phyloP scores from a whole-genome alignment of 2,797 vertebrate species.

The Balearica regulorum region DNA sequence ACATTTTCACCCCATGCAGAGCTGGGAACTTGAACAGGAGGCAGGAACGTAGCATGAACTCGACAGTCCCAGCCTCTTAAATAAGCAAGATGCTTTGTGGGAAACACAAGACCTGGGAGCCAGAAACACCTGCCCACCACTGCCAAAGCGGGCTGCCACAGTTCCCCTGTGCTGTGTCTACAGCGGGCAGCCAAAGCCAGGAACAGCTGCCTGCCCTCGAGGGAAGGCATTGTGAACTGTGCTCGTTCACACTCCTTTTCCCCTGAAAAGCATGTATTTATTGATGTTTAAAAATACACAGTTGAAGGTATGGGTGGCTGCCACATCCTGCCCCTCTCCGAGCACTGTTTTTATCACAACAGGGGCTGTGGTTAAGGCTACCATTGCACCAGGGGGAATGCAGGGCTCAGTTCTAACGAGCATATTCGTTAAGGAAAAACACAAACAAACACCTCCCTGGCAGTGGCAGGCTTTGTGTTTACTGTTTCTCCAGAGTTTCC shows the following conservation, averaged over 20 bases:
- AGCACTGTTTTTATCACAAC: neutral
- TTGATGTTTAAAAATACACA: neutral
- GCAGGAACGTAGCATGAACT: neutral
- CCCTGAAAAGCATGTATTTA: neutral
- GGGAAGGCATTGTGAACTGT: neutral
- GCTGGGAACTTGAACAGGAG: neutral
- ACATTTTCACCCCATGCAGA: neutral
- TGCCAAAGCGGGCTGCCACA: neutral
- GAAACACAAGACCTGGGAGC: neutral
- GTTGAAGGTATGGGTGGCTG: neutral
- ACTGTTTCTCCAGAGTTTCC: neutral
- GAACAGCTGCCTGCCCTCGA: neutral
- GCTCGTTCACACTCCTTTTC: neutral
- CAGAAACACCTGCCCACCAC: neutral
- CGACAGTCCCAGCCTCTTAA: neutral
- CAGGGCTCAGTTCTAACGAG: neutral
- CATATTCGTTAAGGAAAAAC: neutral
- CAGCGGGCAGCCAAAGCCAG: neutral
- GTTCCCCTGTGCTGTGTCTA: neutral
- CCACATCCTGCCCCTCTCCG: neutral
- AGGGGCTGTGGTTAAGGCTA: neutral
- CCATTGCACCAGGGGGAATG: neutral
- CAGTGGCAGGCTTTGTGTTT: neutral
- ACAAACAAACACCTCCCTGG: slow-evolving; percentile 9
- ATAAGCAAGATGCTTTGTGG: neutral